These are phyloP conservation scores for Liolophura sinensis DNA, from an alignment of 1,140 invertebrate genomes.

Conservation along the genomic window DNA sequence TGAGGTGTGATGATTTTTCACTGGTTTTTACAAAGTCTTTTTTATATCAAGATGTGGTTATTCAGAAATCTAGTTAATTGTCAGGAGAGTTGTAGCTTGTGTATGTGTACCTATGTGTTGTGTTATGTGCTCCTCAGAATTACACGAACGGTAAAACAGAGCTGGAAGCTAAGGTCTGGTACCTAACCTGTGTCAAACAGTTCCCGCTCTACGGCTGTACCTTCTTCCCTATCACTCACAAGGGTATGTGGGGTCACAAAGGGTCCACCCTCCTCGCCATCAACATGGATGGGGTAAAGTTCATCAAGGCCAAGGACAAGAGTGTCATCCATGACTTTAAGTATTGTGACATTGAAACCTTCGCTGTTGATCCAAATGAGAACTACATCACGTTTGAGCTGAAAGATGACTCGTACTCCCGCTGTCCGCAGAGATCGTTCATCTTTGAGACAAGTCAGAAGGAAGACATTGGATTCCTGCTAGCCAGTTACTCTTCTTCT, in stretches of 20 bases:
- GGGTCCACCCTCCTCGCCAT: conserved; percentile 77
- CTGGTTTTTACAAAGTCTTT: no score
- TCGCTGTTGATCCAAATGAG: conserved; percentile 86
- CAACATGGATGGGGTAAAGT: conserved; percentile 82
- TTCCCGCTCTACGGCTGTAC: conserved; percentile 94
- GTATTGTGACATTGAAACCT: conserved; percentile 56
- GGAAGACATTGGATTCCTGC: conserved; percentile 85
- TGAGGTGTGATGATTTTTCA: no score
- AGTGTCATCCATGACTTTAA: conserved; percentile 47
- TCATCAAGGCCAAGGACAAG: conserved; percentile 51
- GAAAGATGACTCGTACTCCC: conserved; percentile 67
- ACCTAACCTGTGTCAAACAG: conserved; percentile 95
- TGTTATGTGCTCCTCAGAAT: conserved; percentile 62
- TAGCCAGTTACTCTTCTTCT: conserved; percentile 86
- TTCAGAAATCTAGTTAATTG: no score
- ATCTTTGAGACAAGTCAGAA: conserved; percentile 91
- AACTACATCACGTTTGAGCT: conserved; percentile 84
- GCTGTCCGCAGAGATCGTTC: conserved; percentile 78
- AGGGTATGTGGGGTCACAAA: conserved; percentile 88
- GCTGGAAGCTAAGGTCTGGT: conserved; percentile 89
- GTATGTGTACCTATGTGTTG: no score
- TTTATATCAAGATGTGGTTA: no score
- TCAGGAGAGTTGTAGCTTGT: no score
- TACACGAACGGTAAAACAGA: conserved; percentile 90
- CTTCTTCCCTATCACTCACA: conserved; percentile 88